Percentiles rank a stretch among this genome's conserved stretches.
Evolutionary conservation across 1,140 invertebrate genomes (phyloP).

Genomic region (Caenorhabditis brenneri): DNA sequence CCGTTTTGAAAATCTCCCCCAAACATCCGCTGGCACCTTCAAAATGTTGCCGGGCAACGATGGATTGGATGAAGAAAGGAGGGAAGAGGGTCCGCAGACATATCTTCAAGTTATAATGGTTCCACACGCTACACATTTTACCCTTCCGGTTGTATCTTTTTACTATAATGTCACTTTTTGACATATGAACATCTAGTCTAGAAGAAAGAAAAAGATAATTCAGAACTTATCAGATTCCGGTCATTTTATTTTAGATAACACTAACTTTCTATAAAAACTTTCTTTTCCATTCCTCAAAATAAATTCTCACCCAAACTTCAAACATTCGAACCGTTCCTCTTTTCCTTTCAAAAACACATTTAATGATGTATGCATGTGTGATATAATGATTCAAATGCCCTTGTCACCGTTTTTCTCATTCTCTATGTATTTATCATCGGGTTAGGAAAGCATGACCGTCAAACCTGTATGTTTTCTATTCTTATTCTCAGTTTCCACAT

Average conservation of each 20-base stretch:
- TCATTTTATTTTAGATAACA: too few relatives aligned
- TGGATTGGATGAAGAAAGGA: not conserved
- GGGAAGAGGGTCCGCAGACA: not conserved
- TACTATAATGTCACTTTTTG: not conserved
- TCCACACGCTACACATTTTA: not conserved
- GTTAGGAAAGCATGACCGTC: constrained; percentile 28
- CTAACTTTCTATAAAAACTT: too few relatives aligned
- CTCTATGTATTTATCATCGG: constrained; percentile 38
- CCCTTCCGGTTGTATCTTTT: constrained; percentile 2
- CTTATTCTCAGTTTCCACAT: not conserved
- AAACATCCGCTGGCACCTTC: constrained; percentile 1
- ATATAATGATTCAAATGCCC: constrained; percentile 18
- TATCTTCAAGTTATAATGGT: constrained; percentile 9
- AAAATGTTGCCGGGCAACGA: constrained; percentile 34
- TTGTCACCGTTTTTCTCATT: constrained; percentile 19
- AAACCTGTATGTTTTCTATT: constrained; percentile 37
- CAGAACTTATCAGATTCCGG: too few relatives aligned
- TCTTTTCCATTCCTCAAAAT: too few relatives aligned
- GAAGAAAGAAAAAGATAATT: too few relatives aligned
- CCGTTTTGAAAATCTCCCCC: not conserved
- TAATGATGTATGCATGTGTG: not conserved
- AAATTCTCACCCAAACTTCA: not conserved
- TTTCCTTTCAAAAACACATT: not conserved
- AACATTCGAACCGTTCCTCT: not conserved
- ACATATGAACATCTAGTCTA: too few relatives aligned